phyloP scores from a whole-genome alignment of 2,113 vertebrate genomes.

The Strigops habroptila region DNA sequence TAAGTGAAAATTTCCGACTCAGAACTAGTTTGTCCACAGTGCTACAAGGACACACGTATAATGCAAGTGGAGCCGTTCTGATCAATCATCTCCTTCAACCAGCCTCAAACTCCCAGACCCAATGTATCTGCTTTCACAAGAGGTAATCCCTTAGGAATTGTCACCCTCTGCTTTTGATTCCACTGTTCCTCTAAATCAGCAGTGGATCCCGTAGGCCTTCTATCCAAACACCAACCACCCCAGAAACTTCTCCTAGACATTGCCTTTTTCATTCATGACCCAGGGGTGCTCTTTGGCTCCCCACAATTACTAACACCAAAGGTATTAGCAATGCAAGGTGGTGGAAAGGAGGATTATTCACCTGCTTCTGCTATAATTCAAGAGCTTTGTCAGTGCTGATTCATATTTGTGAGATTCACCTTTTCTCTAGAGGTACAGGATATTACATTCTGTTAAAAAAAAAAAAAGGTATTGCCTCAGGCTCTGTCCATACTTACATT shows the following conservation, averaged over 20 bases:
- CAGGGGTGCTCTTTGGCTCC: background rate
- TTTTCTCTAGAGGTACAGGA: background rate
- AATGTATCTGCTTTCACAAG: background rate
- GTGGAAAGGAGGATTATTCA: conserved; percentile 13
- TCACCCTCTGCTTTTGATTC: background rate
- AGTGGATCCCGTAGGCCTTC: background rate
- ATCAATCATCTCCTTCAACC: background rate
- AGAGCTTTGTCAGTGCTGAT: conserved; percentile 7
- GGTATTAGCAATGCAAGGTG: background rate
- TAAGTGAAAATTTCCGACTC: background rate
- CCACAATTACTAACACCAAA: background rate
- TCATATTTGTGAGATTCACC: background rate
- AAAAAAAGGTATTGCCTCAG: background rate
- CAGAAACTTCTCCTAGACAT: background rate
- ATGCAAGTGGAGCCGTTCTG: background rate
- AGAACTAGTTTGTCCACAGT: background rate
- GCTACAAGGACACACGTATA: background rate
- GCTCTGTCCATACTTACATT: background rate
- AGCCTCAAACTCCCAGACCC: background rate
- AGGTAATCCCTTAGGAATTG: background rate
- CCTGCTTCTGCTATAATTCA: background rate
- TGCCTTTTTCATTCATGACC: background rate
- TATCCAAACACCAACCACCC: background rate
- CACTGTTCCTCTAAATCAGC: background rate
- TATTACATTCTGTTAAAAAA: background rate